phyloP scores from a whole-genome alignment of 1,140 invertebrate species.

The Drosophila paulistorum region DNA sequence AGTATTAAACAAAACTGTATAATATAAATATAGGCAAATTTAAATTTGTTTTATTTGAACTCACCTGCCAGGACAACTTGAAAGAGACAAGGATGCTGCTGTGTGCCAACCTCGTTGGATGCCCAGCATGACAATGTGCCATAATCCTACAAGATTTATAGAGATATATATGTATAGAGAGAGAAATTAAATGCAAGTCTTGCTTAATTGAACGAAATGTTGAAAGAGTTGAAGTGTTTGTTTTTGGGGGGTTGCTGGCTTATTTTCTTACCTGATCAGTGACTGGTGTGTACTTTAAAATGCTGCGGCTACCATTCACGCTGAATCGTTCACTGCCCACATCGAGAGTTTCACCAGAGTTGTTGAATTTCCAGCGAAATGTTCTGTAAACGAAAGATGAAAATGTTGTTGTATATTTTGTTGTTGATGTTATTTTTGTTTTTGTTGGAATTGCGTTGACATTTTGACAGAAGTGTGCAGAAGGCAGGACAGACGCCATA shows the following conservation, averaged over 20 bases:
- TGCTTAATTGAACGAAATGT: slow-evolving; percentile 54
- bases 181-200: slow-evolving; percentile 54
- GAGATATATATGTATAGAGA: slow-evolving; percentile 7
- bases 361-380: slow-evolving; percentile 96
- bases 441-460: slow-evolving; percentile 59
- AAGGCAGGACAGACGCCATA: slow-evolving; percentile 5
- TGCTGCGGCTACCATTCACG: slow-evolving; percentile 87
- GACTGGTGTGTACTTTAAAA: slow-evolving; percentile 89
- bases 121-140: slow-evolving; percentile 91
- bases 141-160: slow-evolving; percentile 85
- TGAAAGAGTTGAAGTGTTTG: background rate
- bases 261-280: slow-evolving; percentile 84
- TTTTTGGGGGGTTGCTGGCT: background rate
- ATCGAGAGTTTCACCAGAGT: slow-evolving; percentile 92
- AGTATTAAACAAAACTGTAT: no score
- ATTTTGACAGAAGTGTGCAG: slow-evolving; percentile 69
- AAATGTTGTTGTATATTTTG: slow-evolving; percentile 1
- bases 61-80: slow-evolving; percentile 90
- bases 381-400: slow-evolving; percentile 82
- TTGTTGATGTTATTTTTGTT: background rate
- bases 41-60: slow-evolving; percentile 23
- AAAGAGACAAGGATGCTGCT: slow-evolving; percentile 90
- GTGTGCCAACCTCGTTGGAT: slow-evolving; percentile 89
- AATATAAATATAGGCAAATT: no score
- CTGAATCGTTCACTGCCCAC: slow-evolving; percentile 89